A percentile compares a stretch with the other conserved stretches of the same genome.
These are phyloP conservation scores for Nesidiocoris tenuis DNA, from an alignment of 2,888 invertebrate species.

Conservation along the genomic window DNA sequence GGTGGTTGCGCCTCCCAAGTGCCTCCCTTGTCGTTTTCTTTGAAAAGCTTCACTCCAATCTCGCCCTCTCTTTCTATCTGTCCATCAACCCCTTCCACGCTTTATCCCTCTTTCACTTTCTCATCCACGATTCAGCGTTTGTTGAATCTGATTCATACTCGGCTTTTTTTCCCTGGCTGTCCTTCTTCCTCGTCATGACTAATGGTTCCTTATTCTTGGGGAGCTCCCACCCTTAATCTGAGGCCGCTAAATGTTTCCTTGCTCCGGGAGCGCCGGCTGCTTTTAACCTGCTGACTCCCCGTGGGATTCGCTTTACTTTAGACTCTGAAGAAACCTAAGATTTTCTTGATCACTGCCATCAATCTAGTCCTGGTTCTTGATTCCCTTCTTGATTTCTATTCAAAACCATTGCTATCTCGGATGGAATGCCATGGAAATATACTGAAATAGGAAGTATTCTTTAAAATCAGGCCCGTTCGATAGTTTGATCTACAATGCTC, in stretches of 20 bases:
- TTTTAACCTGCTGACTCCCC: slow-evolving; percentile 1
- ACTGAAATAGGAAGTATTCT: too few species aligned
- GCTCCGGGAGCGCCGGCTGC: not conserved
- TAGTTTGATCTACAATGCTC: too few species aligned
- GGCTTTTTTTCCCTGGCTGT: not conserved
- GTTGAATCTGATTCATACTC: slow-evolving; percentile 32
- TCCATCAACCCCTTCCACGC: slow-evolving; percentile 1
- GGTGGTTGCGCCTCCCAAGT: slow-evolving; percentile 2
- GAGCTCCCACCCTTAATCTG: not conserved
- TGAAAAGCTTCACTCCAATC: not conserved
- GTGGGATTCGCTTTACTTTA: not conserved
- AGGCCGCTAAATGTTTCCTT: slow-evolving; percentile 1
- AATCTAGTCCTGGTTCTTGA: too few species aligned
- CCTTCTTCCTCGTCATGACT: slow-evolving; percentile 9
- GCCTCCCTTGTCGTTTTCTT: slow-evolving; percentile 23
- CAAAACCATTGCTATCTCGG: too few species aligned
- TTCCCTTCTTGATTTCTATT: not conserved
- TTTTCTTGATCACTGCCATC: not conserved
- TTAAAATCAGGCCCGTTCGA: too few species aligned
- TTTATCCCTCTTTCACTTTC: not conserved
- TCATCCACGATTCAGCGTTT: slow-evolving; percentile 12
- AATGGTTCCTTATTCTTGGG: slow-evolving; percentile 23
- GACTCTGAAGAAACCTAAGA: not conserved
- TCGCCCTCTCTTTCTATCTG: slow-evolving; percentile 2
- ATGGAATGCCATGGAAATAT: too few species aligned